Evolutionary conservation across 2,888 invertebrate genomes (phyloP).

Genomic region (Agrilus cyanescens): DNA sequence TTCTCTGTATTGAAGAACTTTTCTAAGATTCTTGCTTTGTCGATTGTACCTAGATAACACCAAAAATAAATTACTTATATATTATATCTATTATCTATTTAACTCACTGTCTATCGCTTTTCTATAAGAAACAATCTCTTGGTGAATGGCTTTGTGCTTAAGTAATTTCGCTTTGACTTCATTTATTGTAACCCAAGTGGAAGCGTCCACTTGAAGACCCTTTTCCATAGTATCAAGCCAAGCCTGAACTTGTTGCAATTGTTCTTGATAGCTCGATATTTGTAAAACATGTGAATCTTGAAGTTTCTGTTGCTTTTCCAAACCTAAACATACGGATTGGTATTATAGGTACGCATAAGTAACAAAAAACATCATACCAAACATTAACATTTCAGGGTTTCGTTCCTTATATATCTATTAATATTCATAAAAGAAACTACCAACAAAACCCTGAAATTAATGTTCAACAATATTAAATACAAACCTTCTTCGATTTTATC

Average conservation of each 20-base stretch:
- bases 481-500: constrained; percentile 69
- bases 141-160: constrained; percentile 75
- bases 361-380: no score
- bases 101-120: constrained; percentile 64
- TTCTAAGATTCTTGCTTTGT: constrained; percentile 67
- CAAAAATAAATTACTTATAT: constrained; percentile 7
- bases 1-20: constrained; percentile 46
- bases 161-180: constrained; percentile 74
- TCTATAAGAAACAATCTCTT: constrained; percentile 85
- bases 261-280: constrained; percentile 77
- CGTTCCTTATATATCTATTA: no score
- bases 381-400: no score
- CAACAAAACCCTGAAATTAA: no score
- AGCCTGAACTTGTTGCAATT: constrained; percentile 65
- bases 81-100: neutral
- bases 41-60: constrained; percentile 65
- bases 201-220: constrained; percentile 56
- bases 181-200: constrained; percentile 65
- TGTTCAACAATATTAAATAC: neutral
- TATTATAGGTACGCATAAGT: neutral
- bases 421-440: no score
- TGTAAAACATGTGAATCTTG: constrained; percentile 75
- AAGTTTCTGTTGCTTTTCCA: constrained; percentile 72
- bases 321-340: constrained; percentile 25
- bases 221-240: constrained; percentile 84